Conservation (phyloP, 2,113 vertebrate genomes). For the Mormyrus lacerda region DNA sequence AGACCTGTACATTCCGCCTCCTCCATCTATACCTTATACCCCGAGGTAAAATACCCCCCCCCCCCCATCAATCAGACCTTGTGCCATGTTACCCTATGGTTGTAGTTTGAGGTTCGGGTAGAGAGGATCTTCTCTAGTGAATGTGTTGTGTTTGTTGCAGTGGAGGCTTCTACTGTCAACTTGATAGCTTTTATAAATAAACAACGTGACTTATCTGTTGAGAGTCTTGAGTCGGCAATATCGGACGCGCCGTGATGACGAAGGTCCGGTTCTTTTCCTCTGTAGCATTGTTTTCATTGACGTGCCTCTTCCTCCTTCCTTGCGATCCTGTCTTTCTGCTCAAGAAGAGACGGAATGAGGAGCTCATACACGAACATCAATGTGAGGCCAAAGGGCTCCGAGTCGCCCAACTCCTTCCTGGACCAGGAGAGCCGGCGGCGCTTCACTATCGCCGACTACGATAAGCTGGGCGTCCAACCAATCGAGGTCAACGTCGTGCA, state of each 20-base stretch:
- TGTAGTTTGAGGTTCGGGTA: neutral
- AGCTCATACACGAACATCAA: conserved; percentile 61
- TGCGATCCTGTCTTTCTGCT: neutral
- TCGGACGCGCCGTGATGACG: neutral
- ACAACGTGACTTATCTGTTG: neutral
- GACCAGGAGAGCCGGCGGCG: conserved; percentile 77
- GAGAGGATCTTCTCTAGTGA: neutral
- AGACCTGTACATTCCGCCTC: conserved; percentile 83
- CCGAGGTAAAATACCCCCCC: conserved; percentile 70
- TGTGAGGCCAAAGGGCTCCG: conserved; percentile 71
- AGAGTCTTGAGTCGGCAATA: neutral
- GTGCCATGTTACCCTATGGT: neutral
- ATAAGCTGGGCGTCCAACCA: conserved; percentile 66
- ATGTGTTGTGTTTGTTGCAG: neutral
- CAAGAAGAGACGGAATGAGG: conserved; percentile 63
- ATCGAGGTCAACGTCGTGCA: conserved; percentile 66
- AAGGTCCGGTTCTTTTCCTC: neutral
- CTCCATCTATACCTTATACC: conserved; percentile 72
- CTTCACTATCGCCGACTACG: conserved; percentile 70
- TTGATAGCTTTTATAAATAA: neutral
- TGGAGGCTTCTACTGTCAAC: neutral
- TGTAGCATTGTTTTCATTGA: conserved; percentile 22
- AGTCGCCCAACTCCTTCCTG: conserved; percentile 88
- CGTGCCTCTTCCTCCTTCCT: neutral
- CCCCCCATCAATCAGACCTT: conserved; percentile 37